Evolutionary conservation across 2,113 vertebrate species (phyloP).

Genomic region (Cyanoramphus novaezelandiae): DNA sequence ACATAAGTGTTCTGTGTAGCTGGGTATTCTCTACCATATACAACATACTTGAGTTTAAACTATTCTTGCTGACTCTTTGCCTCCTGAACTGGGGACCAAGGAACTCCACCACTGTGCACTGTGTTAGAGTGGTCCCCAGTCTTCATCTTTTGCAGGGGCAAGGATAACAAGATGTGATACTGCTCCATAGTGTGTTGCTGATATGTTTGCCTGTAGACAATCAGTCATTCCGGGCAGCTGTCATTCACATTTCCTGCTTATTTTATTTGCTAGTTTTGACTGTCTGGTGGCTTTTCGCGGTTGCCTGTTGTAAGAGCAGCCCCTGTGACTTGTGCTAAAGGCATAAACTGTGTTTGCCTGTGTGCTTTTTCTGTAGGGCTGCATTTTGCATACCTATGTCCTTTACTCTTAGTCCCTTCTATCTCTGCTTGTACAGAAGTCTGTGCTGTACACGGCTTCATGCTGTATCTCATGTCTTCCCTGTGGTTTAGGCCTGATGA

Average conservation of each 20-base stretch:
- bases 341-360: not conserved
- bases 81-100: not conserved
- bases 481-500: not conserved
- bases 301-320: not conserved
- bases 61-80: not conserved
- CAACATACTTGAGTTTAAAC: not conserved
- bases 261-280: not conserved
- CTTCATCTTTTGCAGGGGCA: not conserved
- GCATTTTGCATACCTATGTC: not conserved
- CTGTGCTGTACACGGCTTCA: accelerated
- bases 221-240: not conserved
- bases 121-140: not conserved
- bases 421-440: not conserved
- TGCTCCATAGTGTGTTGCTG: not conserved
- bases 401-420: not conserved
- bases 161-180: not conserved
- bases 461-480: not conserved
- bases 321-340: not conserved
- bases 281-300: not conserved
- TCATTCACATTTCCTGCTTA: not conserved
- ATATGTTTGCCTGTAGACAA: not conserved
- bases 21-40: not conserved
- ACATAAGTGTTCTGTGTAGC: not conserved
- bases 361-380: not conserved
- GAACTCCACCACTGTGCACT: not conserved